Evolutionary conservation across 92 coral and sea anemone genomes (phyloP), one percentile per base, ranked within the genome.

Genomic region (Bergia puertoricense): DNA sequence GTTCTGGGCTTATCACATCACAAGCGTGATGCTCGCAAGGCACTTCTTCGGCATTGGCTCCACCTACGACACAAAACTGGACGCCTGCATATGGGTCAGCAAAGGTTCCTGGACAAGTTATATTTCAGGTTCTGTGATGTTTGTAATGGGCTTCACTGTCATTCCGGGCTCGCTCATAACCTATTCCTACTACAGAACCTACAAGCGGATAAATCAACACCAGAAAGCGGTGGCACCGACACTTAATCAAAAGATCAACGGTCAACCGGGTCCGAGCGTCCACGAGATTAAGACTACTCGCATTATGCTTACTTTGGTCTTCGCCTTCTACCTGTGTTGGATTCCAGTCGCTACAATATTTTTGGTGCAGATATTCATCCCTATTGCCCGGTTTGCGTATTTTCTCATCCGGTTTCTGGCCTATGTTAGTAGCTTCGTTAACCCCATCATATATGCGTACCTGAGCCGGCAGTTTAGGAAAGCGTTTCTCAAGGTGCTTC

Each of bases 331-430:
- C 42, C 30, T 84, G 23, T 84, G 87, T 51, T 84, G 87, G 87
- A 84, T 84, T 14, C 87, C 87, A 22, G 87, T 84, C 6, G 87
- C 87, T 23, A 84, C 78, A 6, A 84, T 84, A 1, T 84, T 84
- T 46, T 79, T 84, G 23, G 87, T 84, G 78, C 87, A 84, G 67
- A 84, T 84, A 22, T 84, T 84, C 43, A 38, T 18, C 36, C 42
- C 42, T 22, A 37, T 84, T 16, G 44, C 15, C 45, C 87, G 87
- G 22, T 45, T 46, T 20, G 87, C 87, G 2, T 84, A 44, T 8
- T 84, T 84, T 38, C 87, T 84, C 46, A 84, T 84, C 87, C 77
- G 87, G 14, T 73, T 84, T 5, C n/a, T 84, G 67, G 87, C 87
- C 6, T 84, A 84, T 40, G 66, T 84, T 8, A 84, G 87, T n/a